Conservation (phyloP, 2,797 vertebrate genomes). For the Meriones psammophilus region DNA sequence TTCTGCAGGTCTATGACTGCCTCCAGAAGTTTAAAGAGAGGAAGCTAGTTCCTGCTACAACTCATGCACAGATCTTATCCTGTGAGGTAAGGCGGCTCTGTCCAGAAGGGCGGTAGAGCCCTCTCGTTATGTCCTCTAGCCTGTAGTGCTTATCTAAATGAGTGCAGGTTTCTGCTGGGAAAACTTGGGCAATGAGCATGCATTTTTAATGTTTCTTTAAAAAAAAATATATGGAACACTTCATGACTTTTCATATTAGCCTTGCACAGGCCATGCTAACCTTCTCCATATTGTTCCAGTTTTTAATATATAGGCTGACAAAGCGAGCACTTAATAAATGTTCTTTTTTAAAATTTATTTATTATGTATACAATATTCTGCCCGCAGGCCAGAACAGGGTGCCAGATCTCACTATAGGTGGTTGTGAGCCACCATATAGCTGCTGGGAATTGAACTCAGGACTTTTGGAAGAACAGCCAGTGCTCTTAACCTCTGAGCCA, state of each 20-base stretch:
- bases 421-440: neutral
- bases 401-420: neutral
- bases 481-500: no score
- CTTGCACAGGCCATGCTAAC: no score
- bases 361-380: no score
- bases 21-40: constrained; percentile 91
- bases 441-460: no score
- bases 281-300: no score
- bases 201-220: neutral
- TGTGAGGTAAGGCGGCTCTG: constrained; percentile 90
- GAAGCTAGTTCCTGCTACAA: constrained; percentile 88
- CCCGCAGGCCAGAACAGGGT: no score
- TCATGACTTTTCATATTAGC: no score
- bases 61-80: constrained; percentile 90
- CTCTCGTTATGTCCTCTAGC: no score
- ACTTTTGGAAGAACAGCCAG: no score
- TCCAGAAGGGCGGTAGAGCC: neutral
- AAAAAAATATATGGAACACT: neutral
- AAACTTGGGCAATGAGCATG: neutral
- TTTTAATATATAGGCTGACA: no score
- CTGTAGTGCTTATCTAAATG: neutral
- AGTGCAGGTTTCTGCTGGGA: neutral
- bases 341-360: no score
- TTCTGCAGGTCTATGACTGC: constrained; percentile 93
- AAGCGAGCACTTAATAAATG: no score